phyloP scores from a whole-genome alignment of 1,140 invertebrate genomes.

The Pseudomyrmex sp. region DNA sequence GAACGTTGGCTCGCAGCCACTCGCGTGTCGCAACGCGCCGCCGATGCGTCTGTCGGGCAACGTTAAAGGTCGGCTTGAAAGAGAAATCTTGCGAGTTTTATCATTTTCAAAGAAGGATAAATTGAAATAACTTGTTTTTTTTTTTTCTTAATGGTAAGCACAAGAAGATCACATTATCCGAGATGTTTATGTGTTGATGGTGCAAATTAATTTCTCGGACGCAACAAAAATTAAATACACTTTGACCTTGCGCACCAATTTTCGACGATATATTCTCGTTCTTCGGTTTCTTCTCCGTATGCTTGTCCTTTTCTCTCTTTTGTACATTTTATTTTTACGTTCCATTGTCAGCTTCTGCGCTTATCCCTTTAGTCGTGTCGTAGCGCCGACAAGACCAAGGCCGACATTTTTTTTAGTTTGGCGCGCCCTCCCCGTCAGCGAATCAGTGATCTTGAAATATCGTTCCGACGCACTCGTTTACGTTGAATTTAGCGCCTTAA shows the following conservation, averaged over 20 bases:
- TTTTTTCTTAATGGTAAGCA: not conserved
- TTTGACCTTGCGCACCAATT: not conserved
- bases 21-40: slow-evolving; percentile 28
- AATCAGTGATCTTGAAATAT: slow-evolving; percentile 52
- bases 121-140: not conserved
- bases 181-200: slow-evolving; percentile 7
- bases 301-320: not conserved
- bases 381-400: slow-evolving; percentile 25
- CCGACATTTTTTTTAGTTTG: slow-evolving; percentile 36
- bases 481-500: slow-evolving; percentile 34
- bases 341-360: slow-evolving; percentile 33
- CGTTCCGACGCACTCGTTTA: slow-evolving; percentile 4
- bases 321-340: slow-evolving; percentile 46
- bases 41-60: slow-evolving; percentile 1
- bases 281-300: too few relatives aligned
- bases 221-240: not conserved
- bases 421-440: slow-evolving; percentile 9
- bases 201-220: slow-evolving; percentile 4
- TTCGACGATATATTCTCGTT: not conserved
- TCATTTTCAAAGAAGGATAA: not conserved
- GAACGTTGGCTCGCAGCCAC: slow-evolving; percentile 40
- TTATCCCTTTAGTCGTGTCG: slow-evolving; percentile 22
- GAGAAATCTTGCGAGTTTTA: not conserved
- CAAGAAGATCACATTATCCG: too few relatives aligned
- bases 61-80: slow-evolving; percentile 5